A percentile compares a stretch with the other conserved stretches of the same genome.
Evolutionary conservation across 1,140 invertebrate species (phyloP).

Genomic region (Drosophila cardini): DNA sequence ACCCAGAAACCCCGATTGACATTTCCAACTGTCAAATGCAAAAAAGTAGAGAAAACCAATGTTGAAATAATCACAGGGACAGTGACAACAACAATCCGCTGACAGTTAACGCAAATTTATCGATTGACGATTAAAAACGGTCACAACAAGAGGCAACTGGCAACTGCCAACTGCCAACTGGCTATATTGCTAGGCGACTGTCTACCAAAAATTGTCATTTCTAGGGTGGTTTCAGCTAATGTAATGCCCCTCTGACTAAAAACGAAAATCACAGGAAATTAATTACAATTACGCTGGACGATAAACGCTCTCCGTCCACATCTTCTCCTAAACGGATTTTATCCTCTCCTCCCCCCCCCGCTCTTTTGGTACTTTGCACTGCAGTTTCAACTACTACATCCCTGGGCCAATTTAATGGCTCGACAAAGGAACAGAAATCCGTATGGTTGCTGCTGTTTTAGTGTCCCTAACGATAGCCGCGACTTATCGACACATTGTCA

Average conservation of each 20-base stretch:
- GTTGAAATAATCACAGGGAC: conserved; percentile 34
- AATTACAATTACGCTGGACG: conserved; percentile 76
- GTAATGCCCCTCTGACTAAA: conserved; percentile 32
- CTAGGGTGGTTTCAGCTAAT: conserved; percentile 46
- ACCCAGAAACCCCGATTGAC: conserved; percentile 17
- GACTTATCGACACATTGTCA: conserved; percentile 63
- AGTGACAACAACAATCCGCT: conserved; percentile 56
- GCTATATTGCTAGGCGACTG: conserved; percentile 40
- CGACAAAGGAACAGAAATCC: conserved; percentile 8
- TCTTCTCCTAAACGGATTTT: not conserved
- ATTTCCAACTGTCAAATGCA: conserved; percentile 21
- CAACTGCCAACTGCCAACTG: not conserved
- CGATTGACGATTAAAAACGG: conserved; percentile 78
- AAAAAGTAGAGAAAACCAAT: conserved; percentile 24
- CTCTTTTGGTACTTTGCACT: not conserved
- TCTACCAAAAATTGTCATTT: conserved; percentile 6
- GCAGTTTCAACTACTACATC: conserved; percentile 14
- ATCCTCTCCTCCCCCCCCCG: not conserved
- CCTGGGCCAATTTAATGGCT: conserved; percentile 1
- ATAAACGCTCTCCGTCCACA: conserved; percentile 18
- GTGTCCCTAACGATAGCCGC: conserved; percentile 19
- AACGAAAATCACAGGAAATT: conserved; percentile 82
- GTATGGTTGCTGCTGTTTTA: conserved; percentile 1
- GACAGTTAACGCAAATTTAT: conserved; percentile 83
- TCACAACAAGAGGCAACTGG: conserved; percentile 28